Evolutionary conservation across 2,797 vertebrate genomes (phyloP), one percentile per base, ranked within the genome.

Genomic region (Mallotus villosus): DNA sequence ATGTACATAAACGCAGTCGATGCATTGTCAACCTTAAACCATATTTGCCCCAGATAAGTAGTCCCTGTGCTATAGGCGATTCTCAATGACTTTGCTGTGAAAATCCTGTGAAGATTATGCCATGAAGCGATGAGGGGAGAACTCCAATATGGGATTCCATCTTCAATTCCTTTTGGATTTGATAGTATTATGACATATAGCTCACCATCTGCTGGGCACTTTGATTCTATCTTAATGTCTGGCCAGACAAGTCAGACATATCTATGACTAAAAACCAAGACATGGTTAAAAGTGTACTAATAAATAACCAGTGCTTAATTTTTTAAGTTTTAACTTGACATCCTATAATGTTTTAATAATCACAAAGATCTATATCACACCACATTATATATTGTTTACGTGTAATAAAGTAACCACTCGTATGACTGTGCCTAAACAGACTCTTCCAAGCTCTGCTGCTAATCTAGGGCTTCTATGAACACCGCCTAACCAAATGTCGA

Each of bases 401-500:
- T 85, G 79, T 77, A 72, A 82, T 78, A 78, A 85, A 89, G 88
- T 88, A 86, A 89, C 90, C 82, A 88, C 83, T 87, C 85, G 80
- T 84, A 25, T 67, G 90, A 89, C 86, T 91, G 88, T 82, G 81
- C 80, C 88, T 83, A 85, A 89, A 88, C 91, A 92, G 90, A 91
- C 87, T 90, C 90, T 86, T 82, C 80, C 83, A 83, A 87, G 85
- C 85, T 70, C 75, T 51, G 89, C 85, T 92, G 89, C 85, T 92
- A 92, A 92, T 92, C 91, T 87, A 83, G 80, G 90, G 88, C 87
- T 90, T 90, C 88, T 83, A 84, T 81, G 87, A 88, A 91, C 91
- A 92, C 89, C 83, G 88, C 88, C 88, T 90, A 90, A 90, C 90
- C 90, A 92, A 91, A 92, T 92, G 91, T 92, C 88, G 91, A 92